Evolutionary conservation across 1,140 invertebrate genomes (phyloP).

Genomic region (Nasonia vitripennis): DNA sequence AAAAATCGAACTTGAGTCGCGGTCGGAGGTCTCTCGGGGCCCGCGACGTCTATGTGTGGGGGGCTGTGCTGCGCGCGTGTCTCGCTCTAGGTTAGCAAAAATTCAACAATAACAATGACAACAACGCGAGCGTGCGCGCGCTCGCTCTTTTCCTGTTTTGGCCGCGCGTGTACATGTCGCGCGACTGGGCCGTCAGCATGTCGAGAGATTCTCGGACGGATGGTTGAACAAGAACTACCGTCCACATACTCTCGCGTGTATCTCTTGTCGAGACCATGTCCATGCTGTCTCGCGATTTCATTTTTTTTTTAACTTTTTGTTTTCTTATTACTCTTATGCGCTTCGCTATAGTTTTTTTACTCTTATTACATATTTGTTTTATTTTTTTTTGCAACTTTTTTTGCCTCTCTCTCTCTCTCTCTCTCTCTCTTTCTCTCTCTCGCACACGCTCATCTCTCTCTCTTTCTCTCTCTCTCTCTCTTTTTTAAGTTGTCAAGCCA

Average conservation of each 20-base stretch:
- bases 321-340: not conserved
- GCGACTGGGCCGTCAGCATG: conserved; percentile 22
- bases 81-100: conserved; percentile 41
- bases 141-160: not conserved
- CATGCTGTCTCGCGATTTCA: not conserved
- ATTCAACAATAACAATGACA: conserved; percentile 53
- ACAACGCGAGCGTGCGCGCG: conserved; percentile 38
- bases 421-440: conserved; percentile 55
- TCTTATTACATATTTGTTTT: conserved; percentile 18
- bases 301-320: conserved; percentile 20
- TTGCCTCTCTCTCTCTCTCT: conserved; percentile 42
- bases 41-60: not conserved
- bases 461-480: not conserved
- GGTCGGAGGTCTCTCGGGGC: conserved; percentile 18
- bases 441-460: conserved; percentile 21
- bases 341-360: not conserved
- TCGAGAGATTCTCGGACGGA: conserved; percentile 59
- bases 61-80: not conserved
- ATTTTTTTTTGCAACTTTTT: conserved; percentile 5
- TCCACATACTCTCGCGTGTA: conserved; percentile 36
- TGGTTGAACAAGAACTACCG: conserved; percentile 65
- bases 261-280: not conserved
- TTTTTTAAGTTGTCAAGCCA: not conserved
- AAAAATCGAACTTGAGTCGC: conserved; percentile 49
- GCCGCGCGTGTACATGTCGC: not conserved